Conservation (phyloP, 2,113 vertebrate species). For the Formicarius rufipectus region DNA sequence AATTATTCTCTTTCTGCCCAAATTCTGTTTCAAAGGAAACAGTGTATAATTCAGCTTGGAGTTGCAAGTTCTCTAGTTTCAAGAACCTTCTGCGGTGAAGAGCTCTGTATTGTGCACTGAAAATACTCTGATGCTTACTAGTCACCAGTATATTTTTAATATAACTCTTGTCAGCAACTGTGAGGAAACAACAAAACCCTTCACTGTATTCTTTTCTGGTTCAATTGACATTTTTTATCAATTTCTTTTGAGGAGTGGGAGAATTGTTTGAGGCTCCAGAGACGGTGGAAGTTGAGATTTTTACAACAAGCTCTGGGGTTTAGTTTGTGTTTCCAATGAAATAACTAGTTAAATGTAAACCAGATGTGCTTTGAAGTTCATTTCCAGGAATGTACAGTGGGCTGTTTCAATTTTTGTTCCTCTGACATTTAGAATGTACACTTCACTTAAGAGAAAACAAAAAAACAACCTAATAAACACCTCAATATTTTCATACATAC, state of each 20-base stretch:
- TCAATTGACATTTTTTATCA: background rate
- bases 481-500: background rate
- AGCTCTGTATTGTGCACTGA: background rate
- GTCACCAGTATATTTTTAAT: background rate
- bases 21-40: background rate
- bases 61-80: background rate
- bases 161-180: background rate
- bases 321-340: constrained; percentile 71
- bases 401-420: constrained; percentile 64
- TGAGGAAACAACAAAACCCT: constrained; percentile 18
- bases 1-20: background rate
- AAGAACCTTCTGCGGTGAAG: background rate
- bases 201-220: background rate
- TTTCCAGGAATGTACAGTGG: constrained; percentile 70
- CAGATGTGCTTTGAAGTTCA: constrained; percentile 78
- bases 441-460: constrained; percentile 20
- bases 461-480: background rate
- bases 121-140: background rate
- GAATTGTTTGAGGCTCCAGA: constrained; percentile 16
- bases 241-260: background rate
- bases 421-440: constrained; percentile 53
- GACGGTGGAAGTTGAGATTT: constrained; percentile 65
- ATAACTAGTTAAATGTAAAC: constrained; percentile 72
- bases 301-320: constrained; percentile 62
- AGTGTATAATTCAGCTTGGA: rapidly evolving